Evolutionary conservation across 1,140 invertebrate species (phyloP).

Genomic region (Trichonephila inaurata): DNA sequence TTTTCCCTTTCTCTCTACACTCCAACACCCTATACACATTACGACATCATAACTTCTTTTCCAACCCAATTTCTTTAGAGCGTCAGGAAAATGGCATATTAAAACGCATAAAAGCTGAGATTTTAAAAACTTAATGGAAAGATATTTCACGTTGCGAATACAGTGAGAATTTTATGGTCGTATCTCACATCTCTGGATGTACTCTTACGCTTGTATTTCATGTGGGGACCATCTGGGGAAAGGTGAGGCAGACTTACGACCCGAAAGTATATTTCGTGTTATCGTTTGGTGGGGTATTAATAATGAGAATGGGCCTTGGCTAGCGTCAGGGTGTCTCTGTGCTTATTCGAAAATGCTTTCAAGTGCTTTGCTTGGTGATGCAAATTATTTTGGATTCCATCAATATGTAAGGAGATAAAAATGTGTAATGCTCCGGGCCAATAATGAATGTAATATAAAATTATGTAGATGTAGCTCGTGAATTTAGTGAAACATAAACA

Average conservation of each 20-base stretch:
- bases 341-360: not conserved
- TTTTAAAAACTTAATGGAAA: conserved; percentile 57
- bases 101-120: conserved; percentile 59
- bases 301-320: conserved; percentile 26
- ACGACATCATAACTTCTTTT: conserved; percentile 45
- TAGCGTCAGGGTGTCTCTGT: not conserved
- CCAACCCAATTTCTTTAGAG: conserved; percentile 48
- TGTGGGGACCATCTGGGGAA: not conserved
- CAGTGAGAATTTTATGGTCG: conserved; percentile 25
- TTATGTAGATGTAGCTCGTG: not conserved
- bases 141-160: conserved; percentile 39
- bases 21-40: not conserved
- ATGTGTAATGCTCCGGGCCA: not conserved
- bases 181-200: not conserved
- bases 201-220: not conserved
- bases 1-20: not conserved
- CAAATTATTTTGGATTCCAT: not conserved
- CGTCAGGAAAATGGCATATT: conserved; percentile 47
- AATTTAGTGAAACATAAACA: too few species aligned
- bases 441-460: not conserved
- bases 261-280: conserved; percentile 53
- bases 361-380: not conserved
- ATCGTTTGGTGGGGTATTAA: conserved; percentile 34
- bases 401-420: not conserved
- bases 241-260: conserved; percentile 23